Evolutionary conservation across 2,113 vertebrate species (phyloP).

Genomic region (Cyprinodon variegatus): DNA sequence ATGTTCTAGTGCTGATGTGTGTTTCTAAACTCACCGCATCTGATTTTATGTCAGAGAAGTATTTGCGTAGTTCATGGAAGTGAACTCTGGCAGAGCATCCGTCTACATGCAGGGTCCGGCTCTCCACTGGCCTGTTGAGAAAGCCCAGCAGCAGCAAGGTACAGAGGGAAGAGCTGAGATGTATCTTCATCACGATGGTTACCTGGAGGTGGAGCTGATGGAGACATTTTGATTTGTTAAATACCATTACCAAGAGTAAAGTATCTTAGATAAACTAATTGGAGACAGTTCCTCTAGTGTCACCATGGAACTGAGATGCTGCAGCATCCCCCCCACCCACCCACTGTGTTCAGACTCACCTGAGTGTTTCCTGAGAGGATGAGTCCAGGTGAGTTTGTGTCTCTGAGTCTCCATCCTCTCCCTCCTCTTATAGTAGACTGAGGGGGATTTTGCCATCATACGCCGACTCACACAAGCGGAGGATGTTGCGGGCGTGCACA

Average conservation of each 20-base stretch:
- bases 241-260: not conserved
- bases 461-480: constrained; percentile 3
- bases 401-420: constrained; percentile 54
- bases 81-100: constrained; percentile 73
- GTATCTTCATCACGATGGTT: constrained; percentile 48
- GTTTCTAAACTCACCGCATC: constrained; percentile 62
- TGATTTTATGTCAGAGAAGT: constrained; percentile 67
- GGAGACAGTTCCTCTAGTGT: not conserved
- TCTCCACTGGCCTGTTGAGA: constrained; percentile 21
- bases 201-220: constrained; percentile 21
- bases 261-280: not conserved
- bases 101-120: constrained; percentile 55
- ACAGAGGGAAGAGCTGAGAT: constrained; percentile 23
- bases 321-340: not conserved
- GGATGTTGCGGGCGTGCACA: not conserved
- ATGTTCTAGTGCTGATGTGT: not conserved
- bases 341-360: constrained; percentile 51
- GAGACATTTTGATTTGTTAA: not conserved
- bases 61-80: constrained; percentile 70
- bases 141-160: constrained; percentile 49
- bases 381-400: constrained; percentile 44
- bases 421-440: constrained; percentile 70
- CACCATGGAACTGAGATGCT: not conserved
- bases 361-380: constrained; percentile 44
- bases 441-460: constrained; percentile 47